phyloP scores from a whole-genome alignment of 2,113 vertebrate species.

The Tragelaphus buxtoni region DNA sequence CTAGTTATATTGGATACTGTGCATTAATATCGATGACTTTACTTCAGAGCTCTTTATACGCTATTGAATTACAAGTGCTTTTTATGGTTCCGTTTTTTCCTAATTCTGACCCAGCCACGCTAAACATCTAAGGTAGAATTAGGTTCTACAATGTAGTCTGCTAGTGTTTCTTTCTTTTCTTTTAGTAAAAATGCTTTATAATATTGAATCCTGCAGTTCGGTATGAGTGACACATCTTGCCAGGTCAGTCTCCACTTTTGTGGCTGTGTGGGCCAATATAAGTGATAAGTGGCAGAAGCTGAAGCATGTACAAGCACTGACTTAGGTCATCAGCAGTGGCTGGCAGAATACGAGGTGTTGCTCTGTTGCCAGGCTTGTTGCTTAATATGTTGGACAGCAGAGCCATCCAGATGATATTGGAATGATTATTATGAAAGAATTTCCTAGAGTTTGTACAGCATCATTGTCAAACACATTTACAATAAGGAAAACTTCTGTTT shows the following conservation, averaged over 20 bases:
- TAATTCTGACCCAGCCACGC: not conserved
- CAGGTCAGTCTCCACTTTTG: not conserved
- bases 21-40: not conserved
- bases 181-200: not conserved
- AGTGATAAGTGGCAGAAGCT: constrained; percentile 16
- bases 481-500: not conserved
- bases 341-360: not conserved
- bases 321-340: not conserved
- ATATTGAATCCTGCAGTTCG: not conserved
- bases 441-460: not conserved
- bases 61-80: not conserved
- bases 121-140: not conserved
- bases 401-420: not conserved
- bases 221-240: not conserved
- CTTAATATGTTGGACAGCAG: not conserved
- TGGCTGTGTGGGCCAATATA: not conserved
- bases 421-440: not conserved
- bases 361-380: not conserved
- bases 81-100: not conserved
- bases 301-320: not conserved
- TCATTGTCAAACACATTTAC: not conserved
- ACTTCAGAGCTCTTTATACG: not conserved
- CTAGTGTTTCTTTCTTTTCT: not conserved
- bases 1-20: not conserved
- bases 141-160: not conserved